Evolutionary conservation across 2,888 invertebrate species (phyloP), one percentile per base, ranked within the genome.

Genomic region (Piscicola geometra): DNA sequence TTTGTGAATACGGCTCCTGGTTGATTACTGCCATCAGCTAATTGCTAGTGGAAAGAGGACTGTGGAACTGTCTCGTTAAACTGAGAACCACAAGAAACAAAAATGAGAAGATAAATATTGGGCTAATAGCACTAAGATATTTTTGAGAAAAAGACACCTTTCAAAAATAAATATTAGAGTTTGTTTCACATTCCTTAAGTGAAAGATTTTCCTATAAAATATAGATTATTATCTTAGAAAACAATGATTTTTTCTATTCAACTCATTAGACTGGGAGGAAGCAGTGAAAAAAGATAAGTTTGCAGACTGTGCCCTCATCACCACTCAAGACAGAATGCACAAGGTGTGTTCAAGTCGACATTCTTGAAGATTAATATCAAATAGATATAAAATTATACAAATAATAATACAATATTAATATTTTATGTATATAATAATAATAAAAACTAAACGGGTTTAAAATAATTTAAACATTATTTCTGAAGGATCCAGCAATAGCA

Each of bases 221-320:
- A 60, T 56, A 56, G 28, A 36, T 56, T 3, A 25, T 72, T 32
- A 3, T 15, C n/a, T 28, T 33, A 25, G 30, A 25, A 2, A 52
- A 32, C 18, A 3, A 28, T 56, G 52, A 21, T 33, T n/a, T 41
- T 32, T 18, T 30, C 60, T 64, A n/a, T 41, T 67, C 12, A 21
- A 15, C 32, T 66, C 2, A 12, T 33, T 50, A 28, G 78, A 36
- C 12, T 78, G 78, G 78, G 41, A 73, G 50, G 75, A 78, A 21
- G 66, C 76, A 21, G 76, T 74, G 1, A 33, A n/a, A 12, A n/a
- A 74, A 32, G 82, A 82, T 1, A 85, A 82, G 77, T 81, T 86
- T 80, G 85, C 86, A 35, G 85, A 86, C 78, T 82, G 82, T 82
- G 85, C 82, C 1, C 81, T 86, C 30, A 83, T 86, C 75, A 79